These are phyloP conservation scores for Latheticus oryzae DNA, from an alignment of 2,888 invertebrate genomes.

Conservation along the genomic window DNA sequence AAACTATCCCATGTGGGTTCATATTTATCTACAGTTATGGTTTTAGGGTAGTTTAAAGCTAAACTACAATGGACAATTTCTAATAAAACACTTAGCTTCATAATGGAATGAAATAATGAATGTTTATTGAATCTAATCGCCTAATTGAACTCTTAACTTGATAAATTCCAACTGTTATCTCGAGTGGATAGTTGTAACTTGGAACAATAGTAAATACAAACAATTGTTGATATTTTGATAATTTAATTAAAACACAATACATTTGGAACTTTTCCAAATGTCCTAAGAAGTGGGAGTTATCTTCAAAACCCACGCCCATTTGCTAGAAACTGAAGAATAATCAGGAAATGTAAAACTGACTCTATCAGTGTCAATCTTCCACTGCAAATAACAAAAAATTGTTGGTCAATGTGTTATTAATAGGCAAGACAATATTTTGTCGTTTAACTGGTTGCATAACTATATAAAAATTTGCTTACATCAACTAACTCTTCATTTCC, in stretches of 20 bases:
- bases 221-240: no score
- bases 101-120: no score
- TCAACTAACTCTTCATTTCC: slow-evolving; percentile 7
- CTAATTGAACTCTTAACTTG: no score
- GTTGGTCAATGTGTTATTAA: neutral
- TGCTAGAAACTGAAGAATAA: neutral
- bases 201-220: no score
- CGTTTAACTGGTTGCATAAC: slow-evolving; percentile 1
- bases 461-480: slow-evolving; percentile 1
- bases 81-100: neutral
- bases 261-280: no score
- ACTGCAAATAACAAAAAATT: slow-evolving; percentile 11
- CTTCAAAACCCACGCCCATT: slow-evolving; percentile 27
- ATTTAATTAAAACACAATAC: no score
- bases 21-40: slow-evolving; percentile 64
- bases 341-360: slow-evolving; percentile 4
- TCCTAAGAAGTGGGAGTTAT: slow-evolving; percentile 5
- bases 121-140: no score
- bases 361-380: slow-evolving; percentile 3
- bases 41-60: neutral
- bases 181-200: no score
- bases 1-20: slow-evolving; percentile 86
- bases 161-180: no score
- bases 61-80: neutral
- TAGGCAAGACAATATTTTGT: neutral